Conservation (phyloP, 2,113 vertebrate species). For the Leuciscus idus region DNA sequence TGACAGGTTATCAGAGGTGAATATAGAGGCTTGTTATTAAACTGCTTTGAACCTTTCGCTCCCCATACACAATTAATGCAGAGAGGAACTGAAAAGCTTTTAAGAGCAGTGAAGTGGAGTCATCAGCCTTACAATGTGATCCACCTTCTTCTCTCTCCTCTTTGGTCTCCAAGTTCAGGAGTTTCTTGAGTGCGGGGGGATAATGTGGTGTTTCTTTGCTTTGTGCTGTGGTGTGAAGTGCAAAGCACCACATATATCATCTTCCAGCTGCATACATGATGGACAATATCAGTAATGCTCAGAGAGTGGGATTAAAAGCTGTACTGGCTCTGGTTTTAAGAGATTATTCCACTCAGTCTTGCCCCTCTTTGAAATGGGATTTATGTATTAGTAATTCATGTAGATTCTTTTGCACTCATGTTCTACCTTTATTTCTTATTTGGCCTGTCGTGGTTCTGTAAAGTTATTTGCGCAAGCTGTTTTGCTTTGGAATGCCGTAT, state of each 20-base stretch:
- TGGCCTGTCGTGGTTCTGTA: conserved; percentile 18
- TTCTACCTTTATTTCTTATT: conserved; percentile 30
- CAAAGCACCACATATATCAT: conserved; percentile 38
- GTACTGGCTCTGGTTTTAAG: conserved; percentile 50
- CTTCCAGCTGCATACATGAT: conserved; percentile 25
- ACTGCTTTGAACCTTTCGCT: conserved; percentile 51
- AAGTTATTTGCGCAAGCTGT: conserved; percentile 22
- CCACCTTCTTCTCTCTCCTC: background rate
- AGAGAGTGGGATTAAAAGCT: conserved; percentile 50
- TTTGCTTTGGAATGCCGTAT: conserved; percentile 2
- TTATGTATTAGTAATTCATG: conserved; percentile 52
- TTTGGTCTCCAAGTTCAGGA: conserved; percentile 34
- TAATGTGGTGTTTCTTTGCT: conserved; percentile 5
- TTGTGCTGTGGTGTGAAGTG: conserved; percentile 18
- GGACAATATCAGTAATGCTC: conserved; percentile 37
- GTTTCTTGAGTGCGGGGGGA: background rate
- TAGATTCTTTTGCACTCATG: conserved; percentile 28
- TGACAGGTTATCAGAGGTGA: conserved; percentile 54
- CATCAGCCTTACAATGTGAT: conserved; percentile 48
- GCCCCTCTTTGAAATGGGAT: conserved; percentile 42
- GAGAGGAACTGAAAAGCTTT: conserved; percentile 62
- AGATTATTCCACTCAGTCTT: conserved; percentile 54
- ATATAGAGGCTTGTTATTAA: conserved; percentile 54
- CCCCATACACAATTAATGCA: conserved; percentile 65
- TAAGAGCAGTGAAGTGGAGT: conserved; percentile 59